These are phyloP conservation scores for Motacilla alba DNA, from an alignment of 2,113 vertebrate genomes.

Conservation along the genomic window DNA sequence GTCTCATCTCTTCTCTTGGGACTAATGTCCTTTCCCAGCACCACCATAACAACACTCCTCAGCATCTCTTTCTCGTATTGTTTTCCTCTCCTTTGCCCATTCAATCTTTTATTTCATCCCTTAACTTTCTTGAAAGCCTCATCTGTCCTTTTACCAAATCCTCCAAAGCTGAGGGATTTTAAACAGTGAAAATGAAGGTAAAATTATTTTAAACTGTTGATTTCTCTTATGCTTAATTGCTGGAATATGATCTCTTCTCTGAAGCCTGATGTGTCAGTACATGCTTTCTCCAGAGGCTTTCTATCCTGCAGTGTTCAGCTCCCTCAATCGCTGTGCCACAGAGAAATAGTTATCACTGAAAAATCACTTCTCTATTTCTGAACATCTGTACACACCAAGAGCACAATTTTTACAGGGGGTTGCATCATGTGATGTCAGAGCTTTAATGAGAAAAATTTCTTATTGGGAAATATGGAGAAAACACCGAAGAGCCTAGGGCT, in stretches of 20 bases:
- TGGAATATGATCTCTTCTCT: background rate
- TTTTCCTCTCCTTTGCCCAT: background rate
- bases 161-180: background rate
- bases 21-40: background rate
- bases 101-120: background rate
- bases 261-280: background rate
- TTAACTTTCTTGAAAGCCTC: background rate
- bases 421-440: conserved; percentile 65
- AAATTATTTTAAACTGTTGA: background rate
- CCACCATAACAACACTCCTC: background rate
- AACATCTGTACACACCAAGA: background rate
- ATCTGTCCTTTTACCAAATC: background rate
- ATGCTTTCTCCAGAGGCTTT: background rate
- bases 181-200: background rate
- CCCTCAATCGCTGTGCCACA: background rate
- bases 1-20: background rate
- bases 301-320: background rate
- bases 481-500: background rate
- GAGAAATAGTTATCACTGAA: background rate
- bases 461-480: background rate
- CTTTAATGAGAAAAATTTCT: conserved; percentile 8
- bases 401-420: conserved; percentile 28
- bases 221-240: background rate
- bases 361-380: background rate
- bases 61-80: background rate